Evolutionary conservation across 2,113 vertebrate species (phyloP).

Genomic region (Toxotes chatareus): DNA sequence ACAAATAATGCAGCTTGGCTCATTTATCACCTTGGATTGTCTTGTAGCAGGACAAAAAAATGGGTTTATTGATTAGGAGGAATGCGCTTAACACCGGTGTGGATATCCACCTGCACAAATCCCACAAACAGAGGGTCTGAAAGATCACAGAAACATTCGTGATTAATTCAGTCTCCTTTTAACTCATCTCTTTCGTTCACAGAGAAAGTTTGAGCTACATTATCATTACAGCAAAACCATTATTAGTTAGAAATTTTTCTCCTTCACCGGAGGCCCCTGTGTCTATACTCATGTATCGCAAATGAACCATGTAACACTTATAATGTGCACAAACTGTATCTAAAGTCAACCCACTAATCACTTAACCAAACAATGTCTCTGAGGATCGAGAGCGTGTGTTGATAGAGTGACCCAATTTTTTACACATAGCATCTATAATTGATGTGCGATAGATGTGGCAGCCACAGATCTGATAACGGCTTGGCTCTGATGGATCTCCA

Average conservation of each 20-base stretch:
- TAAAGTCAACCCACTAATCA: constrained; percentile 67
- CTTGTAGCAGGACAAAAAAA: constrained; percentile 21
- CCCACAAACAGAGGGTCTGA: constrained; percentile 9
- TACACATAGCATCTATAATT: constrained; percentile 75
- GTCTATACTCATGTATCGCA: constrained; percentile 48
- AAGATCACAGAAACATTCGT: constrained; percentile 8
- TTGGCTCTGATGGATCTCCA: constrained; percentile 76
- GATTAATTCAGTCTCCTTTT: constrained; percentile 33
- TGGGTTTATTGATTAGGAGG: constrained; percentile 60
- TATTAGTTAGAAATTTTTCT: constrained; percentile 36
- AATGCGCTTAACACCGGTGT: constrained; percentile 41
- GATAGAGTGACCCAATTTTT: constrained; percentile 72
- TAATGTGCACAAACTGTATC: constrained; percentile 46
- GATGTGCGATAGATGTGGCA: constrained; percentile 68
- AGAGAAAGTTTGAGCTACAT: constrained; percentile 45
- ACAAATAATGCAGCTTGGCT: constrained; percentile 20
- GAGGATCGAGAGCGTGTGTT: constrained; percentile 54
- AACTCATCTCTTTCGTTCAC: constrained; percentile 4
- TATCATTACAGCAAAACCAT: constrained; percentile 40
- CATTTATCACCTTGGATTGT: constrained; percentile 59
- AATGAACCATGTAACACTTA: constrained; percentile 66
- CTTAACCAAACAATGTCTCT: constrained; percentile 70
- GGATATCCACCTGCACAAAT: constrained; percentile 36
- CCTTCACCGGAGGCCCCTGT: constrained; percentile 25
- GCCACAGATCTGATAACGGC: constrained; percentile 72